Conservation (phyloP, 2,888 invertebrate genomes). For the Amiota minor region DNA sequence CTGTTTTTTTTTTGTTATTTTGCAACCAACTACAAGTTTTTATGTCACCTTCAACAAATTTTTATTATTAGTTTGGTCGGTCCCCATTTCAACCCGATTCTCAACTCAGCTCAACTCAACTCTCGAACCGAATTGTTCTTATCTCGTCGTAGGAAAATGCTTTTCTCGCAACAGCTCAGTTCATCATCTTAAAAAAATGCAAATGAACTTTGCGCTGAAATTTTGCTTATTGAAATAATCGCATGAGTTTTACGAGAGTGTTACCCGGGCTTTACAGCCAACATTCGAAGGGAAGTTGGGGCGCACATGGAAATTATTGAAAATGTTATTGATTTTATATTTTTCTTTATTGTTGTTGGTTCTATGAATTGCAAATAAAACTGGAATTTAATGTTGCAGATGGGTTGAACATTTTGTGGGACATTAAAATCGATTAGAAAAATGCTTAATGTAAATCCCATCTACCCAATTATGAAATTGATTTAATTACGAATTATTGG, state of each 20-base stretch:
- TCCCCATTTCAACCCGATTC: neutral
- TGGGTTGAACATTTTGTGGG: no score
- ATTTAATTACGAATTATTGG: no score
- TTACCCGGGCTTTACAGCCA: no score
- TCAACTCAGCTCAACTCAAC: neutral
- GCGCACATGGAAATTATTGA: neutral
- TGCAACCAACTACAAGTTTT: slow-evolving; percentile 15
- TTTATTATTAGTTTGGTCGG: slow-evolving; percentile 50
- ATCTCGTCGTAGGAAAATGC: no score
- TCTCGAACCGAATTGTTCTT: neutral
- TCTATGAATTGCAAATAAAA: no score
- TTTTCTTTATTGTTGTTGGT: no score
- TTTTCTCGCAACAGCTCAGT: neutral
- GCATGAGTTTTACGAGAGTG: neutral
- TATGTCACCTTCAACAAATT: slow-evolving; percentile 58
- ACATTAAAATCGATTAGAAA: no score
- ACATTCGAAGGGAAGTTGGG: no score
- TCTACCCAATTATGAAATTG: no score
- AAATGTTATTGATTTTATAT: slow-evolving; percentile 9
- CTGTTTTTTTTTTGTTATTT: neutral
- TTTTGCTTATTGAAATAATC: slow-evolving; percentile 54
- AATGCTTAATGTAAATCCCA: no score
- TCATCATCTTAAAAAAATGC: slow-evolving; percentile 48
- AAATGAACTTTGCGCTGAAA: slow-evolving; percentile 60
- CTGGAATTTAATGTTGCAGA: no score